A percentile compares a stretch with the other conserved stretches of the same genome.
phyloP scores from a whole-genome alignment of 2,113 vertebrate genomes.

The Dipodomys stephensi region DNA sequence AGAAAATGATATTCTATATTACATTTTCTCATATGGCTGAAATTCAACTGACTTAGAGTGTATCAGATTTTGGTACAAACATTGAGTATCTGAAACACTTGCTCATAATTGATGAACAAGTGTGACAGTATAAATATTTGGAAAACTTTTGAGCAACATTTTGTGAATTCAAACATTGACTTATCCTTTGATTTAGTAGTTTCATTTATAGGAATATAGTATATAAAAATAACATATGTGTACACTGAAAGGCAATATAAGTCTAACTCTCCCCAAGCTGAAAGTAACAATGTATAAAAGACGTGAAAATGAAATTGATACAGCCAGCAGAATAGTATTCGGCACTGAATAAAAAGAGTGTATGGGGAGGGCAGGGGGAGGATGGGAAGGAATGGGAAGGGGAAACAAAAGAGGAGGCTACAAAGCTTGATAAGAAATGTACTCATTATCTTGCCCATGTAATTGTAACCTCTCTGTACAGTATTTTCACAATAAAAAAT shows the following conservation, averaged over 20 bases:
- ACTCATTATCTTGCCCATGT: too few relatives aligned
- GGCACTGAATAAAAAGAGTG: background rate
- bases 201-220: background rate
- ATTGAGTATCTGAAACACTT: background rate
- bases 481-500: too few relatives aligned
- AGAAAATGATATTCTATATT: background rate
- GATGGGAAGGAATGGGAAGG: too few relatives aligned
- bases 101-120: background rate
- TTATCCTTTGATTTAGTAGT: background rate
- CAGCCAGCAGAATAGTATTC: background rate
- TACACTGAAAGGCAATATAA: background rate
- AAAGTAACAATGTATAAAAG: background rate
- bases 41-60: too few relatives aligned
- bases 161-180: background rate
- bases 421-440: too few relatives aligned
- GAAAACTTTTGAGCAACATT: background rate
- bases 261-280: background rate
- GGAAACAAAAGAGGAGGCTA: too few relatives aligned
- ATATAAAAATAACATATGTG: background rate
- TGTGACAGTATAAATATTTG: background rate
- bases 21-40: background rate
- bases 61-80: too few relatives aligned
- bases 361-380: background rate
- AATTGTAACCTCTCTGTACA: too few relatives aligned
- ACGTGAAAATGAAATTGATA: background rate